Evolutionary conservation across 2,113 vertebrate species (phyloP), one percentile per base, ranked within the genome.

Genomic region (Scomber japonicus): DNA sequence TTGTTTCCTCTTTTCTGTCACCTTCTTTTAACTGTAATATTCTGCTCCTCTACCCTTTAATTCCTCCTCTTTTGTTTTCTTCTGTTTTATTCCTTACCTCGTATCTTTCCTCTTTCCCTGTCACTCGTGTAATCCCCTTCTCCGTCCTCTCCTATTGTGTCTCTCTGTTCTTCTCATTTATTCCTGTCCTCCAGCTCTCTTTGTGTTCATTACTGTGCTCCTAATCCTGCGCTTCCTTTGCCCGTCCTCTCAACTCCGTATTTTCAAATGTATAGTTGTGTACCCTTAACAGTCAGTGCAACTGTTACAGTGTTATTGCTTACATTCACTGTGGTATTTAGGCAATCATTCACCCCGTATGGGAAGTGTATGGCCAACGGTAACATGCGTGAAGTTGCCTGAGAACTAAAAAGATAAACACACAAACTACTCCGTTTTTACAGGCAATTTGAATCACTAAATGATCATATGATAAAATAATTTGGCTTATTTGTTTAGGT

Each of bases 181-280:
- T 88, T 91, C 44, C 56, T 85, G 71, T 83, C 87, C 78, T 82
- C 71, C 72, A 89, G 83, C 80, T 80, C 57, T 78, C 79, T 82
- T 85, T 92, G 65, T 88, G 71, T 83, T 87, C 75, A 87, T 83
- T 79, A 73, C 85, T 57, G 17, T 66, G 69, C 31, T 66, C 75
- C 72, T 89, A 91, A 91, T 89, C 87, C 82, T 59, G 63, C 7
- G 11, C 71, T 80, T 68, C 68, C 61, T 63, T 54, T 70, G 44
- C 45, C 78, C 51, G 11, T 77, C 62, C 16, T 70, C 71, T 80
- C 67, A 74, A 45, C 75, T 80, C 75, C 56, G 73, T 48, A 61
- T 77, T 88, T 54, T 71, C 87, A 75, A 69, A 53, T 72, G 67
- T 60, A 75, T 77, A 80, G 70, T 82, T 66, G 73, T 57, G 59